Base-by-base conservation (phyloP, 2,797 vertebrate species). In the Notamacropus eugenii region DNA sequence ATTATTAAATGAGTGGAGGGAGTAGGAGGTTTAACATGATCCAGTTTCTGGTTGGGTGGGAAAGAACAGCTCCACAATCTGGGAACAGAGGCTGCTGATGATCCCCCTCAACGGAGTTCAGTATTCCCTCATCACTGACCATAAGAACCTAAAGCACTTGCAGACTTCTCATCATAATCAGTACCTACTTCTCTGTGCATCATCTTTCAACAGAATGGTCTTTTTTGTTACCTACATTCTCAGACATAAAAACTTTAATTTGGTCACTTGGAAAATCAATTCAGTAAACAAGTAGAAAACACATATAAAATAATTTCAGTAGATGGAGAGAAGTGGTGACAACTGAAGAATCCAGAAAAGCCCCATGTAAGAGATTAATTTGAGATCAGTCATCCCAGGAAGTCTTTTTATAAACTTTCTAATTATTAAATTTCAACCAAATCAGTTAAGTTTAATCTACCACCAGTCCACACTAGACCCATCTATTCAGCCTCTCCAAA, bases 181-280 rank as follows among this genome's bases (percentile, higher is more conserved):
- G n/a, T 82, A n/a, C 19, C 67, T 82, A 24, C 24, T 82, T 82
- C n/a, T 74, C 67, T 82, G n/a, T 22, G 19, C 67, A 24, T 82
- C 40, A 82, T 82, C n/a, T 40, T 82, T 82, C n/a, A 46, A 0
- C 19, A 40, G 19, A 82, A 19, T 82, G 13, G 40, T 34, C n/a
- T 82, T 22, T 24, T 82, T 46, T 22, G n/a, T 82, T 24, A 46
- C 40, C 40, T 82, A 46, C 22, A 24, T 82, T 82, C 40, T 82
- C n/a, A 82, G 40, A 82, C 67, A 27, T 46, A 4, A 82, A 82
- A 46, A 82, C 40, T 82, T 46, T 8, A 82, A 46, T 46, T 82
- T 93, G 31, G 91, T 94, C 54, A 19, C 54, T 90, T 29, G 93
- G 59, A 40, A 93, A 93, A 90, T 93, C 31, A 28, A n/a, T 93